phyloP scores from a whole-genome alignment of 2,113 vertebrate genomes.

The Haemorhous mexicanus region DNA sequence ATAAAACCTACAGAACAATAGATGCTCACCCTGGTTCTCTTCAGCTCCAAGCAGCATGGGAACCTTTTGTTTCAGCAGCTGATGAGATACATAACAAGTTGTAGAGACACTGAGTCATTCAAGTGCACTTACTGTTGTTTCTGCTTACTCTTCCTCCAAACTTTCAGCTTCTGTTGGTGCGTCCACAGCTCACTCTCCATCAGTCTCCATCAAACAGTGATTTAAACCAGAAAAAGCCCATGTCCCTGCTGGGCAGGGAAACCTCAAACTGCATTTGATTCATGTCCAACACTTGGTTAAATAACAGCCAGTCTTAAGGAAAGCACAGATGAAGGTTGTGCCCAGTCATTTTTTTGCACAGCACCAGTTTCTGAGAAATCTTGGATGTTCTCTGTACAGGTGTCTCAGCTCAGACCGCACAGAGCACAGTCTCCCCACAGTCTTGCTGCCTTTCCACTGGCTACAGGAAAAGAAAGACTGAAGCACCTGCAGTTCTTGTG shows the following conservation, averaged over 20 bases:
- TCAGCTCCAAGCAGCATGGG: slow-evolving; percentile 52
- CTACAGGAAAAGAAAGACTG: not conserved
- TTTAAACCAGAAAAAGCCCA: not conserved
- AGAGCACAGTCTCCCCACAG: not conserved
- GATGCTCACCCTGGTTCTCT: slow-evolving; percentile 32
- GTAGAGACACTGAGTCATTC: slow-evolving; percentile 28
- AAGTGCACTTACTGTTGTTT: slow-evolving; percentile 23
- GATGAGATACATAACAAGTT: slow-evolving; percentile 28
- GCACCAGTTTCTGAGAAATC: not conserved
- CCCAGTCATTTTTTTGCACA: not conserved
- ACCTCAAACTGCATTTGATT: not conserved
- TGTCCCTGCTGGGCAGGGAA: not conserved
- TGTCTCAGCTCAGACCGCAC: not conserved
- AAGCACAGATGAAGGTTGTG: not conserved
- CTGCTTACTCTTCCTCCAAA: not conserved
- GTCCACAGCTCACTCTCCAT: not conserved
- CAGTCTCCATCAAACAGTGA: not conserved
- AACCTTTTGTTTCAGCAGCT: slow-evolving; percentile 62
- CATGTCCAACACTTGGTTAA: not conserved
- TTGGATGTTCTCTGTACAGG: not conserved
- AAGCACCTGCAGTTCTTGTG: not conserved
- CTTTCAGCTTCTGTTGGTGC: not conserved
- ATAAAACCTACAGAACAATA: slow-evolving; percentile 11
- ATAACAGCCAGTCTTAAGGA: not conserved
- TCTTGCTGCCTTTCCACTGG: not conserved